Evolutionary conservation across 2,888 invertebrate genomes (phyloP).

Genomic region (Lochmaea crataegi): DNA sequence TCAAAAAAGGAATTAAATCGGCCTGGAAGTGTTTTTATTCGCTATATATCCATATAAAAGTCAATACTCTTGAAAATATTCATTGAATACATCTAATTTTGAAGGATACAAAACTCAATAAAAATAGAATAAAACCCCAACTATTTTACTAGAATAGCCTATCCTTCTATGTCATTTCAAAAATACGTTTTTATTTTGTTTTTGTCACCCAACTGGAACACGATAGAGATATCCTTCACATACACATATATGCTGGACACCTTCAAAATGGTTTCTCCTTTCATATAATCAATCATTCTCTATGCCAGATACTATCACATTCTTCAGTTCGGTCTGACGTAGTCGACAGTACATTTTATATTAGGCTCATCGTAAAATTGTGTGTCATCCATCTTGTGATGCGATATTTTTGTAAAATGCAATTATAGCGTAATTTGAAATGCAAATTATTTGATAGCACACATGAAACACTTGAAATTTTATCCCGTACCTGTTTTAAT

Average conservation of each 20-base stretch:
- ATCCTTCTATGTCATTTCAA: neutral
- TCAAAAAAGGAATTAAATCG: too few relatives aligned
- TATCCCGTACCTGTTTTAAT: too few relatives aligned
- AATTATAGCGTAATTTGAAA: conserved; percentile 40
- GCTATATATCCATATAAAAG: too few relatives aligned
- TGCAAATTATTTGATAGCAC: conserved; percentile 1
- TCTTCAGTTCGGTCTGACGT: conserved; percentile 42
- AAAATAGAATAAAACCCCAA: neutral
- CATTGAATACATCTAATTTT: too few relatives aligned
- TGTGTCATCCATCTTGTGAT: conserved; percentile 61
- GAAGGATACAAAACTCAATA: neutral
- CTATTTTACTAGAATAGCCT: neutral
- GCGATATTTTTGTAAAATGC: conserved; percentile 46
- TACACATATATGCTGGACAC: conserved; percentile 22
- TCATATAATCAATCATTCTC: conserved; percentile 34
- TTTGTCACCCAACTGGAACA: neutral
- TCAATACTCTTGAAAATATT: too few relatives aligned
- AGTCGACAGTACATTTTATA: conserved; percentile 44
- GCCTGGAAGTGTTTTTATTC: too few relatives aligned
- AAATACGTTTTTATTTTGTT: conserved; percentile 1
- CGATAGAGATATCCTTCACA: neutral
- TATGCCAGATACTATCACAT: conserved; percentile 32
- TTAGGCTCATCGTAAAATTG: conserved; percentile 59
- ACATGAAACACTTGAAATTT: neutral
- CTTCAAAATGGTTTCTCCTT: conserved; percentile 31